Conservation (phyloP, 2,888 invertebrate species). For the Galeopsomyia nigrocyanea region DNA sequence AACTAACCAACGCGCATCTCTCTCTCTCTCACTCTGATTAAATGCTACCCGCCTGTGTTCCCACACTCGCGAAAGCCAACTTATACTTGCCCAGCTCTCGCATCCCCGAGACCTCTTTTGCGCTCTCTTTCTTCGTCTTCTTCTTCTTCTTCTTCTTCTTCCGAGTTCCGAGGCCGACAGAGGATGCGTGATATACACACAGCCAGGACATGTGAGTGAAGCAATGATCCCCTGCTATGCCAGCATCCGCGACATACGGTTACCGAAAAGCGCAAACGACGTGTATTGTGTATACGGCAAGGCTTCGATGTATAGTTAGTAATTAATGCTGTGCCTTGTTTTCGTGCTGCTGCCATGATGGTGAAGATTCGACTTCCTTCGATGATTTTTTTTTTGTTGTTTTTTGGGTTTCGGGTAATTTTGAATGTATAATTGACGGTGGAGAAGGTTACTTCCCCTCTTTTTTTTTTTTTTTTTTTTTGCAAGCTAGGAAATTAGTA, state of each 20-base stretch:
- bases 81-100: constrained; percentile 47
- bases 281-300: background rate
- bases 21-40: constrained; percentile 63
- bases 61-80: constrained; percentile 51
- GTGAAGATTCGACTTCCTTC: no score
- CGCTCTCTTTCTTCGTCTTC: constrained; percentile 49
- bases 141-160: constrained; percentile 47
- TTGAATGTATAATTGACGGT: no score
- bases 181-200: constrained; percentile 32
- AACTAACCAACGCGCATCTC: constrained; percentile 63
- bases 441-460: no score
- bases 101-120: constrained; percentile 50
- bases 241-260: constrained; percentile 8
- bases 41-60: constrained; percentile 65
- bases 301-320: no score
- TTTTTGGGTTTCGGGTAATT: no score
- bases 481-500: no score
- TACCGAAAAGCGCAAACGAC: background rate
- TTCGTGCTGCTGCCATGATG: no score
- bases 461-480: no score
- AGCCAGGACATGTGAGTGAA: background rate
- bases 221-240: background rate
- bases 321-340: no score
- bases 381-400: no score
- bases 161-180: constrained; percentile 47